These are phyloP conservation scores for Capromys pilorides DNA, from an alignment of 2,797 vertebrate species.

Conservation along the genomic window DNA sequence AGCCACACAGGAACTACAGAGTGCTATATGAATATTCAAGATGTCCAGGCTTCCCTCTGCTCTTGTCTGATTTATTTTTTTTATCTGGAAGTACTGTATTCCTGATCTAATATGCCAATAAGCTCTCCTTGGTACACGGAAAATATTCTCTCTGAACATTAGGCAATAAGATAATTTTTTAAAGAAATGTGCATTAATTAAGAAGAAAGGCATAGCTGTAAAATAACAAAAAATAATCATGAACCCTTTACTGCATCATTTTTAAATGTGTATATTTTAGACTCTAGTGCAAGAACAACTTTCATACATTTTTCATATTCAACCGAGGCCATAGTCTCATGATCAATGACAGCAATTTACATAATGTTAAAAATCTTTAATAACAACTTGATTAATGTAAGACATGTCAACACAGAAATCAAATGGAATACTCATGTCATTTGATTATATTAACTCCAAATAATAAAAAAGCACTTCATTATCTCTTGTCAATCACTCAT, in stretches of 20 bases:
- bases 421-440: neutral
- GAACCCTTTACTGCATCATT: neutral
- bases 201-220: neutral
- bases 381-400: neutral
- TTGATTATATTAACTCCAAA: neutral
- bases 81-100: neutral
- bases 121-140: neutral
- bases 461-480: neutral
- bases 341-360: neutral
- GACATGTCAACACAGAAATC: neutral
- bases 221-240: conserved; percentile 11
- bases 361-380: neutral
- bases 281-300: neutral
- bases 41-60: neutral
- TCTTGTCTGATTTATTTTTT: conserved; percentile 5
- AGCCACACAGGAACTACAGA: neutral
- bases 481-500: neutral
- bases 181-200: neutral
- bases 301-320: neutral
- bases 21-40: neutral
- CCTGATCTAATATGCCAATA: neutral
- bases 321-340: neutral
- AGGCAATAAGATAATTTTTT: neutral
- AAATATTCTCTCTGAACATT: neutral
- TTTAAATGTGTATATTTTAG: neutral